Evolutionary conservation across 2,113 vertebrate species (phyloP).

Genomic region (Cyanocitta stelleri): DNA sequence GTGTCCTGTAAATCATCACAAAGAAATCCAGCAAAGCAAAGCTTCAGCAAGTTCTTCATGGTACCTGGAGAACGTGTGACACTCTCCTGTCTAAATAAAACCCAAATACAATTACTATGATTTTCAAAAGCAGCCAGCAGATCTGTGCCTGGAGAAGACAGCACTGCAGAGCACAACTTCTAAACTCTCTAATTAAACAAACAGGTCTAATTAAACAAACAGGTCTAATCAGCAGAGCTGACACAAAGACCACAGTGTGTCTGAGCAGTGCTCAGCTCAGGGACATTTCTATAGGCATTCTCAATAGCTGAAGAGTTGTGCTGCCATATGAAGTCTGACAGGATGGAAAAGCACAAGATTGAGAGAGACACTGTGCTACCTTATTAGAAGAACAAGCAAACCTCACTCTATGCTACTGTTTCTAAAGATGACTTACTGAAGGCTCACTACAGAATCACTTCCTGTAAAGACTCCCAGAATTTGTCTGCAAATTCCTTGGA

Average conservation of each 20-base stretch:
- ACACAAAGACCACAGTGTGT: background rate
- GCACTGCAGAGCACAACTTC: background rate
- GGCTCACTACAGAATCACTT: background rate
- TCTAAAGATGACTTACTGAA: background rate
- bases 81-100: background rate
- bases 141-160: background rate
- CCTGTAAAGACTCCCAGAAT: background rate
- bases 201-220: background rate
- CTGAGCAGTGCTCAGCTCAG: background rate
- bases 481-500: background rate
- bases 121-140: background rate
- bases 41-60: background rate
- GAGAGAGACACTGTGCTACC: background rate
- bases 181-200: background rate
- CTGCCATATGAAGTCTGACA: background rate
- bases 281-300: background rate
- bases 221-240: background rate
- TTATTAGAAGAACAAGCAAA: background rate
- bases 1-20: background rate
- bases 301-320: background rate
- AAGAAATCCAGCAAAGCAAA: background rate
- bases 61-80: background rate
- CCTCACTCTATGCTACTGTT: rapidly evolving
- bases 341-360: background rate
- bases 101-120: background rate